Conservation (phyloP, 2,888 invertebrate species). For the Agrenia bidenticulata region DNA sequence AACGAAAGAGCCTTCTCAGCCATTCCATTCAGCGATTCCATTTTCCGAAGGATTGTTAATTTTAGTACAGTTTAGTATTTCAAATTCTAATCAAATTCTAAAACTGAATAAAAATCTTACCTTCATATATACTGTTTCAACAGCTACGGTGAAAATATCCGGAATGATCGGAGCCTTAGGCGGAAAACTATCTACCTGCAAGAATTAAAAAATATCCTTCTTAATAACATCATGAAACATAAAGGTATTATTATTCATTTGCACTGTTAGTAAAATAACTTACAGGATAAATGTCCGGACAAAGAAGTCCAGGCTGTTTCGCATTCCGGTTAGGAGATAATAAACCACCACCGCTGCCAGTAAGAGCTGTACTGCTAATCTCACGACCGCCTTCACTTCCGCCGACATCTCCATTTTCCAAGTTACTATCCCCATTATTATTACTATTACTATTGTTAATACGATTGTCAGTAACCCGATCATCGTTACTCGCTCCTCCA, state of each 20-base stretch:
- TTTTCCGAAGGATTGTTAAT: no score
- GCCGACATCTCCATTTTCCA: slow-evolving; percentile 6
- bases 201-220: slow-evolving; percentile 3
- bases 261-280: no score
- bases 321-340: slow-evolving; percentile 40
- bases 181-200: slow-evolving; percentile 43
- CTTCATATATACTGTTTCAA: slow-evolving; percentile 52
- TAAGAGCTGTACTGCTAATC: slow-evolving; percentile 37
- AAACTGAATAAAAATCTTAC: slow-evolving; percentile 24
- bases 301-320: slow-evolving; percentile 50
- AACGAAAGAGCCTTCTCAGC: no score
- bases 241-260: neutral
- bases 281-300: slow-evolving; percentile 48
- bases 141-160: slow-evolving; percentile 51
- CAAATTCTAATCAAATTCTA: no score
- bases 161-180: slow-evolving; percentile 52
- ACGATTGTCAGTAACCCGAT: neutral
- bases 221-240: no score
- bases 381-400: slow-evolving; percentile 32
- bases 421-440: neutral
- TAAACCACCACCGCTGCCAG: slow-evolving; percentile 38
- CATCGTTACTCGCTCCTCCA: slow-evolving; percentile 19
- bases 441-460: neutral
- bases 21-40: no score
- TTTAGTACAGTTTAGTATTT: no score